phyloP scores from a whole-genome alignment of 2,888 invertebrate species.

The Platypus cylindrus region DNA sequence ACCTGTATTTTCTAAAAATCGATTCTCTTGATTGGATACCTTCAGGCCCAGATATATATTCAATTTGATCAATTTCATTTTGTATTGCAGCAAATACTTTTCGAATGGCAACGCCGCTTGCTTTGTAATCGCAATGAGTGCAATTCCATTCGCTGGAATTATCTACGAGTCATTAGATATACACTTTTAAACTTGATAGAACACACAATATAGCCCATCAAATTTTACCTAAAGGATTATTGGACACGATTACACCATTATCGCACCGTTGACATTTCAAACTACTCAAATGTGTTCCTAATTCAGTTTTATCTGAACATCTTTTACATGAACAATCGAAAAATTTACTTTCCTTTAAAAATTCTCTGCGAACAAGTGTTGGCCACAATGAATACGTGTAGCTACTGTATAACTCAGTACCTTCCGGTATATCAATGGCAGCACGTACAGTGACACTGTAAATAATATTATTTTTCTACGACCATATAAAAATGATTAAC shows the following conservation, averaged over 20 bases:
- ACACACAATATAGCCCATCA: background rate
- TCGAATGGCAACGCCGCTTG: conserved; percentile 45
- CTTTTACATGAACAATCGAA: conserved; percentile 64
- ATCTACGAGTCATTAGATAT: conserved; percentile 14
- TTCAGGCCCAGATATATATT: conserved; percentile 42
- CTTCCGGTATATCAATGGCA: conserved; percentile 49
- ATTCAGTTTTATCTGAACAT: conserved; percentile 67
- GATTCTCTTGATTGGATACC: conserved; percentile 52
- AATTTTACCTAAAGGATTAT: conserved; percentile 52
- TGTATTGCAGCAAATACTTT: conserved; percentile 53
- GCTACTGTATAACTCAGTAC: conserved; percentile 53
- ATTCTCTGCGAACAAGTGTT: conserved; percentile 56
- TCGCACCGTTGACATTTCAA: conserved; percentile 68
- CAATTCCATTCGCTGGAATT: conserved; percentile 46
- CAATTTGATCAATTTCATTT: conserved; percentile 51
- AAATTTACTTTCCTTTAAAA: conserved; percentile 61
- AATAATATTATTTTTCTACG: no score
- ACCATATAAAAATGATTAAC: no score
- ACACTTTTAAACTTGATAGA: no score
- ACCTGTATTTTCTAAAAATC: conserved; percentile 30
- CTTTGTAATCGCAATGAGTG: conserved; percentile 52
- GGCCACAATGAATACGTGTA: conserved; percentile 67
- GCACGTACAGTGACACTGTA: conserved; percentile 56
- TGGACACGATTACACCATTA: conserved; percentile 51
- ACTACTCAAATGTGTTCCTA: conserved; percentile 67